These are phyloP conservation scores for Babylonia areolata DNA, from an alignment of 1,140 invertebrate species.

Conservation along the genomic window DNA sequence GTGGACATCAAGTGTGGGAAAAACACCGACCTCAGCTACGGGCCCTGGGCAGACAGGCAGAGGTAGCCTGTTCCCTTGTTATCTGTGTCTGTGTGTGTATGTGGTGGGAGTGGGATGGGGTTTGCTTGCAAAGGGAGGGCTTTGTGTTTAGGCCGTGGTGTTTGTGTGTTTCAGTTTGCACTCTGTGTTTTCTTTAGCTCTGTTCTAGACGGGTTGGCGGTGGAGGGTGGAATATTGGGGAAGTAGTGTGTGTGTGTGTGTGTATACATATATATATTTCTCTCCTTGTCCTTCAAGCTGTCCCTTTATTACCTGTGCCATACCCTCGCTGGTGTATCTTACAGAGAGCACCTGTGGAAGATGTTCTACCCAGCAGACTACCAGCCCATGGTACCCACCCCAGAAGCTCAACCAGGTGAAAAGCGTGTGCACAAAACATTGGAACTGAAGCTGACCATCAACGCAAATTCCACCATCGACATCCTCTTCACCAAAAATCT, in stretches of 20 bases:
- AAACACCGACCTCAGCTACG: conserved; percentile 97
- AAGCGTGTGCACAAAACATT: conserved; percentile 92
- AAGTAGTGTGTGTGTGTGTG: no score
- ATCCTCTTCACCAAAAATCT: conserved; percentile 97
- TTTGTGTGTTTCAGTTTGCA: no score
- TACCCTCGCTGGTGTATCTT: not conserved
- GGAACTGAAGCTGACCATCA: conserved; percentile 92
- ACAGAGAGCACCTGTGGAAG: conserved; percentile 90
- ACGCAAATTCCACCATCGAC: conserved; percentile 95
- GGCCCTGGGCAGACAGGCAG: conserved; percentile 98
- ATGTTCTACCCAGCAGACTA: conserved; percentile 91
- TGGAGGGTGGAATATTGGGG: no score
- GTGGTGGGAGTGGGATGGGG: no score
- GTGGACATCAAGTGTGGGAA: conserved; percentile 97
- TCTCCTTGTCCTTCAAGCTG: no score
- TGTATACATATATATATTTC: no score
- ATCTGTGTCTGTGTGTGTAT: no score
- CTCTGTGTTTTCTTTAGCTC: no score
- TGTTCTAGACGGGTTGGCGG: no score
- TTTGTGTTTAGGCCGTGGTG: no score
- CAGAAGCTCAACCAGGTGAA: conserved; percentile 83
- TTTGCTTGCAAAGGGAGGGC: no score
- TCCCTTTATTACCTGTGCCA: no score
- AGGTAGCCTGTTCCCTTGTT: conserved; percentile 74
- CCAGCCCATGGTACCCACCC: conserved; percentile 70